Conservation (phyloP, 2,888 invertebrate species). For the Zonitis immaculata region DNA sequence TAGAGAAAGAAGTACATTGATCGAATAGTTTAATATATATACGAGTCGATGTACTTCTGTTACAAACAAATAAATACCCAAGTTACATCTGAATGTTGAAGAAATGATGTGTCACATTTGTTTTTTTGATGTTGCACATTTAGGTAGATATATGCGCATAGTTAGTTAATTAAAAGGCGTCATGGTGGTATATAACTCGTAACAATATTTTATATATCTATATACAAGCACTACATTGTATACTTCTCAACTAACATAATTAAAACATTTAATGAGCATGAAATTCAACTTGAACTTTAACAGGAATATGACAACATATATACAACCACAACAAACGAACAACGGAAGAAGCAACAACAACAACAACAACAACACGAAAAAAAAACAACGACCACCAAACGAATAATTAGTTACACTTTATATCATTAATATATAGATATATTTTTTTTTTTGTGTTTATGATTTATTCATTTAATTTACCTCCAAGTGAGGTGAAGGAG, state of each 20-base stretch:
- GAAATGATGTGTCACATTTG: background rate
- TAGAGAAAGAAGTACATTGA: too few relatives aligned
- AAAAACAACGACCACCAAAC: background rate
- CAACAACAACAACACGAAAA: background rate
- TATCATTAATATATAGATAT: too few relatives aligned
- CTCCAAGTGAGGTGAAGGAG: background rate
- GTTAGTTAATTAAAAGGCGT: constrained; percentile 15
- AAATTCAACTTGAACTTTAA: constrained; percentile 25
- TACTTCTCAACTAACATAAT: constrained; percentile 24
- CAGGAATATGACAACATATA: background rate
- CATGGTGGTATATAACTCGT: constrained; percentile 5
- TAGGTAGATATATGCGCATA: background rate
- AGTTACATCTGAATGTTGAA: too few relatives aligned
- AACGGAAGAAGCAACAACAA: background rate
- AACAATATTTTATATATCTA: constrained; percentile 11
- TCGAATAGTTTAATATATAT: too few relatives aligned
- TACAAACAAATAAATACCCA: too few relatives aligned
- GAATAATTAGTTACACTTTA: background rate
- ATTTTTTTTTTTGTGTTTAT: background rate
- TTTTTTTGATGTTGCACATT: background rate
- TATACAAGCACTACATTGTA: constrained; percentile 15
- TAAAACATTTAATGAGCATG: constrained; percentile 33
- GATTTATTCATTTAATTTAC: background rate
- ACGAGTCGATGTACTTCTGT: too few relatives aligned
- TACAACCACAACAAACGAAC: background rate